Evolutionary conservation across 2,888 invertebrate genomes (phyloP).

Genomic region (Chymomyza caudatula): DNA sequence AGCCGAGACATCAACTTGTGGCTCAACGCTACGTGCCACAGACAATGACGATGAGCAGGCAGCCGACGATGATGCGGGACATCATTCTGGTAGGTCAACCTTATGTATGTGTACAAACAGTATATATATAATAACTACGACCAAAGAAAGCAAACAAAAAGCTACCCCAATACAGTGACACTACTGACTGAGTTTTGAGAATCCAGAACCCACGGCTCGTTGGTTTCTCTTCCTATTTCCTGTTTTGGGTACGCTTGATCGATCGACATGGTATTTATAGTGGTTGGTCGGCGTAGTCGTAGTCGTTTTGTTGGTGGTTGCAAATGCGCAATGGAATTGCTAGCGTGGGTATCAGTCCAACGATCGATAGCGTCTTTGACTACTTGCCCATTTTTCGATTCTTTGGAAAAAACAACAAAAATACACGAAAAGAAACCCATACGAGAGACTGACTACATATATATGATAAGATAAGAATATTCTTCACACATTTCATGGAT

Average conservation of each 20-base stretch:
- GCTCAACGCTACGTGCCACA: conserved; percentile 9
- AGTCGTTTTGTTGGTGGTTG: conserved; percentile 25
- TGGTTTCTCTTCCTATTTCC: neutral
- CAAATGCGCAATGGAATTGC: conserved; percentile 17
- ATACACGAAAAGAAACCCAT: conserved; percentile 23
- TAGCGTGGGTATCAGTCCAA: neutral
- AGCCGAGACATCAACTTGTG: neutral
- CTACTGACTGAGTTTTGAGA: neutral
- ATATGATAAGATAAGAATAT: conserved; percentile 26
- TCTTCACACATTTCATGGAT: conserved; percentile 31
- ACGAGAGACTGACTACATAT: neutral
- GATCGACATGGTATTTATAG: conserved; percentile 10
- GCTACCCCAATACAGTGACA: neutral
- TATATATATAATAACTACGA: neutral
- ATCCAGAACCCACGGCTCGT: neutral
- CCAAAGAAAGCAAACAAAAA: neutral
- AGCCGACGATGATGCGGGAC: conserved; percentile 82
- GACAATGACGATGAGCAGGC: conserved; percentile 25
- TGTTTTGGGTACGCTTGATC: conserved; percentile 15
- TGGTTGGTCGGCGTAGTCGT: too few species aligned
- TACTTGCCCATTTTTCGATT: neutral
- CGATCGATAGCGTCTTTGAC: neutral
- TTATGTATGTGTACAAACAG: neutral
- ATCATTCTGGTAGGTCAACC: conserved; percentile 84
- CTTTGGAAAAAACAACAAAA: neutral